These are phyloP conservation scores for Quadriops clusia DNA, from an alignment of 2,888 invertebrate species.

Conservation along the genomic window DNA sequence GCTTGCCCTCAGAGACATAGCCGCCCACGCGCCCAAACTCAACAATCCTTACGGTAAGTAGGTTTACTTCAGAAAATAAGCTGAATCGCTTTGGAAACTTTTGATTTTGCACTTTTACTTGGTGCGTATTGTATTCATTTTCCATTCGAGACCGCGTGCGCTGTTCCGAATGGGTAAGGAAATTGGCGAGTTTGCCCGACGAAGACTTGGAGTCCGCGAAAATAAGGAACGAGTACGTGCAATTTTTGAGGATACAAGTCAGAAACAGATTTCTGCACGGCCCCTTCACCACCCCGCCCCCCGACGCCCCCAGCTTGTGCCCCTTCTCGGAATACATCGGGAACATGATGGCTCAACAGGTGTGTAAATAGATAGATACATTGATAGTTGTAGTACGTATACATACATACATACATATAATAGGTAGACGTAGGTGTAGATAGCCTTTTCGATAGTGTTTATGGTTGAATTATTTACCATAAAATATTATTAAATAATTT, in stretches of 20 bases:
- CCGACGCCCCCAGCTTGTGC: constrained; percentile 29
- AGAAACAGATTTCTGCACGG: constrained; percentile 38
- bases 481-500: too few relatives aligned
- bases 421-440: too few relatives aligned
- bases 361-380: too few relatives aligned
- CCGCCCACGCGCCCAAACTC: constrained; percentile 28
- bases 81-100: background rate
- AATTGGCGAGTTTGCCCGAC: constrained; percentile 36
- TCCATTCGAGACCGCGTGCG: constrained; percentile 38
- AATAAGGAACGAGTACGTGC: constrained; percentile 42
- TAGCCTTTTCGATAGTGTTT: background rate
- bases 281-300: constrained; percentile 39
- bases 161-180: constrained; percentile 42
- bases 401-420: too few relatives aligned
- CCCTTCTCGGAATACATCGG: constrained; percentile 40
- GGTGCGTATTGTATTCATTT: background rate
- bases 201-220: constrained; percentile 35
- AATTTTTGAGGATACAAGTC: constrained; percentile 41
- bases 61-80: constrained; percentile 3
- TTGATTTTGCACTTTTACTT: background rate
- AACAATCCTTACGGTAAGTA: constrained; percentile 32
- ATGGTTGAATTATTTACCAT: too few relatives aligned
- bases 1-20: constrained; percentile 32
- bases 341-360: constrained; percentile 30
- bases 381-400: too few relatives aligned